Base-by-base conservation (phyloP, 2,888 invertebrate species). In the Dexiosoma caninum region DNA sequence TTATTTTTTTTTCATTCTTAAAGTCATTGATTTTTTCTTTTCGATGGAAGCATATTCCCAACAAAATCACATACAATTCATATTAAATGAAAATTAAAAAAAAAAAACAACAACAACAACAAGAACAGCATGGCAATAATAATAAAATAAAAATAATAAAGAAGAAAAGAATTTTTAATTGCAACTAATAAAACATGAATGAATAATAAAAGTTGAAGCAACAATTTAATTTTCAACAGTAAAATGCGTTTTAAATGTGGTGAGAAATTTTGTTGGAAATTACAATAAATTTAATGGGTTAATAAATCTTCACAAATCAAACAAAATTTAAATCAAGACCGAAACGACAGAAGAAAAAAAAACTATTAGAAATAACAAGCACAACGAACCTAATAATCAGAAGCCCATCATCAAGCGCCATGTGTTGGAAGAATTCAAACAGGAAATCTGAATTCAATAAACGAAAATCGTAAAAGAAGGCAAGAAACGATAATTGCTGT, bases 401-500 rank as follows among this genome's bases (percentile, higher is more conserved):
- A 76, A 71, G 60, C 69, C 77, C 72, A 77, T 72, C 72, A 77
- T 72, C 67, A 77, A 81, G 81, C 81, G 81, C 81, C 81, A 81
- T 72, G 66, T 75, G 77, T 57, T 37, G n/a, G 30, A 66, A 49
- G 30, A 57, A 16, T 37, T 30, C 30, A 69, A 69, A 59, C 30
- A 51, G 55, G 44, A 72, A 72, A 71, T 69, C 42, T 44, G 55
- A 42, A 62, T 67, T 1, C 62, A 55, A 72, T 72, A 71, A 55
- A 46, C 2, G 14, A 46, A 55, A 14, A 4, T 8, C 3, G n/a
- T 0, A 44, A 37, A 53, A 27, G 46, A 71, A 46, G 23, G 23
- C 57, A 49, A 76, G 19, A 62, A 53, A 64, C 44, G 59, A 75
- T 71, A 70, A 80, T 80, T 76, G 80, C 40, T 66, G 62, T 77